phyloP scores from a whole-genome alignment of 2,113 vertebrate species.

The human (Homo sapiens) region DNA sequence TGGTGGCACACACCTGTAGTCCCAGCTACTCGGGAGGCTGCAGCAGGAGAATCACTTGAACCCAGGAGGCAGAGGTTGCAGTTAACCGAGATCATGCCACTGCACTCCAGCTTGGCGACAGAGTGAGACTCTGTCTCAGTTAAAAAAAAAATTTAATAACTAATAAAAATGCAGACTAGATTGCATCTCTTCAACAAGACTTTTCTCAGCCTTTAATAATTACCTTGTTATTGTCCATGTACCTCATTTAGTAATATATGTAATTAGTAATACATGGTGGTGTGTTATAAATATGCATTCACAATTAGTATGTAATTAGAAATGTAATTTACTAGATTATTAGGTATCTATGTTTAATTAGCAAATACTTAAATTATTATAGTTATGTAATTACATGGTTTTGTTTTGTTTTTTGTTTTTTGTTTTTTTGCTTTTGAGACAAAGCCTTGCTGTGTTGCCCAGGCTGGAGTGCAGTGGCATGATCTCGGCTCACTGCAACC shows the following conservation, averaged over 20 bases:
- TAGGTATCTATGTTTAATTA: conserved; percentile 25
- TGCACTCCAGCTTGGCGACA: too few species aligned
- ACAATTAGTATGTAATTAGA: neutral
- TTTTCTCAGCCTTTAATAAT: neutral
- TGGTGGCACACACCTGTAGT: too few species aligned
- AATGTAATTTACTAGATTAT: neutral
- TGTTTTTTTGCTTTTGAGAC: too few species aligned
- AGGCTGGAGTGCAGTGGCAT: too few species aligned
- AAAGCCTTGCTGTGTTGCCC: too few species aligned
- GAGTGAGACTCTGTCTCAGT: too few species aligned
- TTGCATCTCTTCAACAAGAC: neutral
- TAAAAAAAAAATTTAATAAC: neutral
- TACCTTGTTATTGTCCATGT: neutral
- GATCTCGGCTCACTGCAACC: too few species aligned
- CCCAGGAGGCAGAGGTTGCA: too few species aligned
- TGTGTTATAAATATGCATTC: neutral
- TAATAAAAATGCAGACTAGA: neutral
- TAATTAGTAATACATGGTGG: neutral
- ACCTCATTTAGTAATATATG: neutral
- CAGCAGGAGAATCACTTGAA: too few species aligned
- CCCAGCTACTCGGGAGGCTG: too few species aligned
- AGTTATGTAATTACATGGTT: neutral
- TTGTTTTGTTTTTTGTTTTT: too few species aligned
- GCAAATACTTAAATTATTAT: conserved; percentile 1
- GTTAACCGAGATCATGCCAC: too few species aligned